These are phyloP conservation scores for Astyanax mexicanus DNA, from an alignment of 2,797 vertebrate genomes.

Conservation along the genomic window DNA sequence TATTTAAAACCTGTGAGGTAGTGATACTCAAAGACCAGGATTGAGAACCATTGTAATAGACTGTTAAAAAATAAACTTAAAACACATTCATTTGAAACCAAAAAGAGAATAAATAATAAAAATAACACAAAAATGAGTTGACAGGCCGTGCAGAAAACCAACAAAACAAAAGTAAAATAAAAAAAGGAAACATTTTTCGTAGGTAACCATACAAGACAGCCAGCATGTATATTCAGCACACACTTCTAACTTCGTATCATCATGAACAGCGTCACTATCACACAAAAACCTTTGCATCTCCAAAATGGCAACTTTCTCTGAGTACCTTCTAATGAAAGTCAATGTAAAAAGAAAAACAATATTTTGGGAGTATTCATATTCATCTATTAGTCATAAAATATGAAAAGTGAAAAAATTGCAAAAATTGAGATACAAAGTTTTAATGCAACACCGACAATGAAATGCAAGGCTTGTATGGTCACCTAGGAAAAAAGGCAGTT, in stretches of 20 bases:
- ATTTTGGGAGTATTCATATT: no score
- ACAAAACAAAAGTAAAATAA: not conserved
- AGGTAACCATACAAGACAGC: conserved; percentile 3
- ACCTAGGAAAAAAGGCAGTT: not conserved
- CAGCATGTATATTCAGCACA: not conserved
- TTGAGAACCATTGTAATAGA: no score
- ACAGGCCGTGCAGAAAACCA: conserved; percentile 13
- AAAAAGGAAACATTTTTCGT: conserved; percentile 36
- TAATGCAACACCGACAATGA: not conserved
- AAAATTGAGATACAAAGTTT: not conserved
- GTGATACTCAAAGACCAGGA: no score
- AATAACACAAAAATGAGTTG: conserved; percentile 3
- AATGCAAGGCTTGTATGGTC: not conserved
- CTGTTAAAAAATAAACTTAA: not conserved
- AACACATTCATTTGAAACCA: conserved; percentile 26
- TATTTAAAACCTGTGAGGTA: no score
- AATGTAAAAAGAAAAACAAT: no score
- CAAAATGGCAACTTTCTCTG: no score
- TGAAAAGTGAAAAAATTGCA: not conserved
- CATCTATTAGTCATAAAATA: no score
- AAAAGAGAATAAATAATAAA: conserved; percentile 55
- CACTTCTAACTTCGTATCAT: not conserved
- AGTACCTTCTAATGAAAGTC: no score
- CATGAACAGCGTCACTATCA: no score
- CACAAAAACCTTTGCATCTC: no score